Evolutionary conservation across 2,797 vertebrate species (phyloP).

Genomic region (Capromys pilorides): DNA sequence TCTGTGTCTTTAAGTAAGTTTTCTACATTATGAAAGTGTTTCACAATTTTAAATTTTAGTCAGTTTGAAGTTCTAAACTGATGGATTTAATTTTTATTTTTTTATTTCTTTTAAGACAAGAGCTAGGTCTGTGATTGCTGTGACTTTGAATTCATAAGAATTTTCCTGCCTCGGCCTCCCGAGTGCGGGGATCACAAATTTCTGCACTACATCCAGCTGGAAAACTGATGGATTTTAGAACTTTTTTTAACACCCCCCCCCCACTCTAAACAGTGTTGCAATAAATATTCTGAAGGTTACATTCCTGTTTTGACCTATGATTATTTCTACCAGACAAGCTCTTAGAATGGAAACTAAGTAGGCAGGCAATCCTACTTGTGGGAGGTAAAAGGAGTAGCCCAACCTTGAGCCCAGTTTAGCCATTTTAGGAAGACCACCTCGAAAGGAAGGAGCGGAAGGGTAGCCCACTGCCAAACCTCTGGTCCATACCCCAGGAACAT

Average conservation of each 20-base stretch:
- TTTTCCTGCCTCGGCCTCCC: neutral
- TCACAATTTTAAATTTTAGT: neutral
- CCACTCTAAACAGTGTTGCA: neutral
- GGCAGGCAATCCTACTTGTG: neutral
- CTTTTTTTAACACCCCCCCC: neutral
- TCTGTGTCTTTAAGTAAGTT: conserved; percentile 18
- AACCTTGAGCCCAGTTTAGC: neutral
- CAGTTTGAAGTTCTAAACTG: neutral
- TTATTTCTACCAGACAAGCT: conserved; percentile 30
- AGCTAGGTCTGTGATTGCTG: neutral
- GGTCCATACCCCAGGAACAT: neutral
- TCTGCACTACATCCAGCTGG: neutral
- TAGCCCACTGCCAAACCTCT: neutral
- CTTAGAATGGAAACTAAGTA: neutral
- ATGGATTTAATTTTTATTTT: neutral
- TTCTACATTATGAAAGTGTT: neutral
- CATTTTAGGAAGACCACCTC: neutral
- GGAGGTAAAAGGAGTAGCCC: neutral
- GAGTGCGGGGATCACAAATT: neutral
- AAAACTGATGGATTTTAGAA: neutral
- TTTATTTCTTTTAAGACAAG: neutral
- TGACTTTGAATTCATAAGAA: neutral
- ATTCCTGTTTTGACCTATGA: neutral
- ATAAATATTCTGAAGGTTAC: neutral
- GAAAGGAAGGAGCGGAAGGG: neutral